Base-by-base conservation (phyloP, 2,797 vertebrate species). In the Myotis planiceps region DNA sequence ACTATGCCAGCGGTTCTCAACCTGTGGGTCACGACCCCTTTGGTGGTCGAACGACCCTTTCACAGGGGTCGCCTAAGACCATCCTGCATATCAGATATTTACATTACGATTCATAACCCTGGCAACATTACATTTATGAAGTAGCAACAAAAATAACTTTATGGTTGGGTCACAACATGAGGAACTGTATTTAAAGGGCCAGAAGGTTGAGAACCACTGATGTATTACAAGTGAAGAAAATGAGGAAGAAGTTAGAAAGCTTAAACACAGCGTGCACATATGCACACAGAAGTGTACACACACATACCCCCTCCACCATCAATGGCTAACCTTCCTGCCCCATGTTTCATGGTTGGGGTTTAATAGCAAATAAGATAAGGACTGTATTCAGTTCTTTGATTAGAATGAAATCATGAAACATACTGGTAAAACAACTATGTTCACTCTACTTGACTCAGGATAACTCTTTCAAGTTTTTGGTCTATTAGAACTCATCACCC, bases 211-310 rank as follows among this genome's bases (percentile, higher is more conserved):
- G 42, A 42, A 42, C 42, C 42, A 42, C 42, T 79, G 84, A 93
- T 83, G 6, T 68, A 87, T 14, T 82, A 53, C 97, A 92, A 94
- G 96, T 92, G 37, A 89, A 55, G 89, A 94, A 93, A 97, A 97
- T 15, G 76, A 88, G 23, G 94, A 95, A 55, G 74, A 95, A 85
- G 49, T 10, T 42, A 42, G 42, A 82, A 58, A 60, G 81, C 75
- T 27, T 74, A 81, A 94, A 94, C 85, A 32, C 7, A 39, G 78
- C 0, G 2, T 3, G 4, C 53, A 37, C 13, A 27, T 6, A 3
- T 18, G 27, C 12, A 53, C 18, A 42, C 16, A 60, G 2, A 23
- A 18, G 10, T 4, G 2, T 39, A 27, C 21, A 34, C 19, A 71
- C 8, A 37, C 16, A 25, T 6, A 18, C 25, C 23, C 4, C 29